A percentile compares a stretch with the other conserved stretches of the same genome.
Evolutionary conservation across 2,888 invertebrate species (phyloP).

Genomic region (Drosophila histrio): DNA sequence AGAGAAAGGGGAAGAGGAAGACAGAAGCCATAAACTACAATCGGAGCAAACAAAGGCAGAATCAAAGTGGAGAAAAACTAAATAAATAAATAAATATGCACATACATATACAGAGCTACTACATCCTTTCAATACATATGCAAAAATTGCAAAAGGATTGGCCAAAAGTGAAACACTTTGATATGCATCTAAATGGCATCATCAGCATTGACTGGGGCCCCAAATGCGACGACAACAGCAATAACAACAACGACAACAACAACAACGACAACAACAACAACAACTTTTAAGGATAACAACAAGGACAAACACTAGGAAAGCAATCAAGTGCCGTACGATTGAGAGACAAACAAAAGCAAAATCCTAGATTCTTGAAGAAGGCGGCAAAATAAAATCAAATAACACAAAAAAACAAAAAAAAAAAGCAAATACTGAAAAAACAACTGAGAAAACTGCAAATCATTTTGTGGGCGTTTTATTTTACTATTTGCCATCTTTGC

Average conservation of each 20-base stretch:
- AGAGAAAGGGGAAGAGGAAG: not conserved
- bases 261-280: not conserved
- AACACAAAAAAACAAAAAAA: constrained; percentile 20
- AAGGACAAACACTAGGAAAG: constrained; percentile 53
- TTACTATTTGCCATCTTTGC: constrained; percentile 52
- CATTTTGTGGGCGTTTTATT: constrained; percentile 66
- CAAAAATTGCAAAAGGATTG: constrained; percentile 75
- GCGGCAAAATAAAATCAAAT: constrained; percentile 8
- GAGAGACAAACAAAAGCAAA: constrained; percentile 55
- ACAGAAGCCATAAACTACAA: constrained; percentile 68
- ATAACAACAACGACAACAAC: not conserved
- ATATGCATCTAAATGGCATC: constrained; percentile 78
- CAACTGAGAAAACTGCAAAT: constrained; percentile 54
- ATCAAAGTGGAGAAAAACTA: constrained; percentile 37
- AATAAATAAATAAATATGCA: constrained; percentile 52
- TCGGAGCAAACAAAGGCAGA: constrained; percentile 37
- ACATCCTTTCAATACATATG: constrained; percentile 48
- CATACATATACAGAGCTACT: not conserved
- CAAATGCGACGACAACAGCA: constrained; percentile 50
- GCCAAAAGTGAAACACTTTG: constrained; percentile 76
- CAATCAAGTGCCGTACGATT: constrained; percentile 68
- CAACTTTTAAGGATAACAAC: constrained; percentile 23
- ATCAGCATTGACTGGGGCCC: constrained; percentile 65
- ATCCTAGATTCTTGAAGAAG: constrained; percentile 20
- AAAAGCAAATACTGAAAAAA: constrained; percentile 3